These are phyloP conservation scores for Clistopyga incitator DNA, from an alignment of 2,888 invertebrate species.

Conservation along the genomic window DNA sequence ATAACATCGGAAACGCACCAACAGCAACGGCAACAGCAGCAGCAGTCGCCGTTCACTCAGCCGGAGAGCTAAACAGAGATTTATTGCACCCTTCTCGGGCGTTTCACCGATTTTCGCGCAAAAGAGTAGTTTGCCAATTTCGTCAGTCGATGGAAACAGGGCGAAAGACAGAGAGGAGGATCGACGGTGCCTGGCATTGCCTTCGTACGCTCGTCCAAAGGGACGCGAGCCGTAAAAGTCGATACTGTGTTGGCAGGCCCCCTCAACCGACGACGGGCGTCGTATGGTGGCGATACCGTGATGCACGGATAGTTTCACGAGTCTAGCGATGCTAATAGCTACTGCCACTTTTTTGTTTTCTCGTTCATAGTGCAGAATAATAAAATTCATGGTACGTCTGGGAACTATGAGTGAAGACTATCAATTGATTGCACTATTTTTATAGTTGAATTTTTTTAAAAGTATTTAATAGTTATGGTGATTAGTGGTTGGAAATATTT, in stretches of 20 bases:
- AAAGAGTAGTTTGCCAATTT: conserved; percentile 72
- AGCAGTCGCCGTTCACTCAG: conserved; percentile 15
- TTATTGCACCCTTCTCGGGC: conserved; percentile 72
- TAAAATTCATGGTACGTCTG: background rate
- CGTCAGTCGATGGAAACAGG: conserved; percentile 37
- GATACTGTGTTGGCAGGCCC: conserved; percentile 51
- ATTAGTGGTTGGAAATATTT: too few relatives aligned
- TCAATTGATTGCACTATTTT: too few relatives aligned
- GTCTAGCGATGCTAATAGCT: background rate
- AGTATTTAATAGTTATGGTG: too few relatives aligned
- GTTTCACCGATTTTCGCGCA: conserved; percentile 77
- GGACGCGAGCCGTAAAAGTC: conserved; percentile 70
- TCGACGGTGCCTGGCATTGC: conserved; percentile 46
- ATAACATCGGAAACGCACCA: conserved; percentile 6
- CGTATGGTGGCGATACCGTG: conserved; percentile 11
- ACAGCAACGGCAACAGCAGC: conserved; percentile 8
- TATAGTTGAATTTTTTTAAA: too few relatives aligned
- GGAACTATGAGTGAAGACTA: too few relatives aligned
- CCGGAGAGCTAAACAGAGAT: conserved; percentile 65
- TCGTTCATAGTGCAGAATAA: background rate
- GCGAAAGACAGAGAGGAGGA: conserved; percentile 44
- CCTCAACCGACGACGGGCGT: conserved; percentile 14
- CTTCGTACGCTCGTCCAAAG: conserved; percentile 48
- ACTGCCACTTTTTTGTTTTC: conserved; percentile 10
- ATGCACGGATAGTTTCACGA: background rate